Base-by-base conservation (phyloP, 2,113 vertebrate species). In the Rhinoptilus africanus region DNA sequence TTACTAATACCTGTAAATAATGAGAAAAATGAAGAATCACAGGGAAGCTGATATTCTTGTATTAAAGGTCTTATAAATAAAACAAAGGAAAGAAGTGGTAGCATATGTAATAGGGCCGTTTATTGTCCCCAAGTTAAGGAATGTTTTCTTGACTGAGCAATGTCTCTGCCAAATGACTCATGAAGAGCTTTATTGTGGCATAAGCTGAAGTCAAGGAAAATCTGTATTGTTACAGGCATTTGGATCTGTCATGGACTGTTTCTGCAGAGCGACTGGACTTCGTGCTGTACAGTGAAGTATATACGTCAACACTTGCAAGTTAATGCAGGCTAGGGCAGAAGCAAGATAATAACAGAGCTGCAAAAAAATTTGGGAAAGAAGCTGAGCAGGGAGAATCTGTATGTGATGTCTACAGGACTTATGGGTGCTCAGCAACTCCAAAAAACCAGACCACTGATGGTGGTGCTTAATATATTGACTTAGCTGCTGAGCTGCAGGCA, bases 151-250 rank as follows among this genome's bases (percentile, higher is more conserved):
- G 74, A 69, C 87, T 67, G 80, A 73, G 54, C 43, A 54, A 41
- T 2, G 2, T 34, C 37, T 69, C 69, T 93, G 87, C 69, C 69
- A 89, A 91, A 77, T 47, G 41, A 43, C 63, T 93, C 51, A 62
- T 69, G 75, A 82, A 74, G 63, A 76, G 51, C 89, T 89, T 95
- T 96, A 63, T 80, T 95, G 93, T 96, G 91, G 67, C 74, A n/a
- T 41, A 82, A 87, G 19, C 22, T 79, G 59, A 93, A 91, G 66
- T 85, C 37, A 80, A 92, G 67, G 67, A 62, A 93, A 83, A 82
- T 73, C 8, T 0, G 53, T 80, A 89, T 89, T 93, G 63, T 96
- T 89, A 4, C 2, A 88, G 57, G 26, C 84, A 69, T 91, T 96
- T 92, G 90, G 86, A 85, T 94, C 91, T 83, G 62, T 32, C 87